These are phyloP conservation scores for Leptinotarsa juncta DNA, from an alignment of 2,888 invertebrate genomes.

Conservation along the genomic window DNA sequence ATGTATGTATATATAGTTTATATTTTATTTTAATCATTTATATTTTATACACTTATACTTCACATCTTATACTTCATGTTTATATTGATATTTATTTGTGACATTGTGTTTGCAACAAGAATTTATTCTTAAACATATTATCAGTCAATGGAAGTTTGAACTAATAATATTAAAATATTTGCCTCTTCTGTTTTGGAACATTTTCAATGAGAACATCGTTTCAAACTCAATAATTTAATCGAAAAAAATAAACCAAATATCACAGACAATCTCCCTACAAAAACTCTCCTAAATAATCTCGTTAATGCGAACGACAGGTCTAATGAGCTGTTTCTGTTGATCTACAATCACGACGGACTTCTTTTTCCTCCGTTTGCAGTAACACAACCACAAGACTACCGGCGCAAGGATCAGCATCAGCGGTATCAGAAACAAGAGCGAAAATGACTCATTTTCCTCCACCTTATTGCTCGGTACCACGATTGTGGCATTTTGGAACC, in stretches of 20 bases:
- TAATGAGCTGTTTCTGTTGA: conserved; percentile 49
- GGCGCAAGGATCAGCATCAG: conserved; percentile 58
- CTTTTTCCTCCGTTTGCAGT: conserved; percentile 56
- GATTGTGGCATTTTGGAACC: conserved; percentile 56
- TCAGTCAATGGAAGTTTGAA: too few relatives aligned
- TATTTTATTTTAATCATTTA: too few relatives aligned
- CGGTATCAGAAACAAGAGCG: conserved; percentile 60
- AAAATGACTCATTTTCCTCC: conserved; percentile 52
- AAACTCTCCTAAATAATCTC: conserved; percentile 37
- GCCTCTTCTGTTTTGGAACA: too few relatives aligned
- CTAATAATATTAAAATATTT: too few relatives aligned
- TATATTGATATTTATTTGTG: too few relatives aligned
- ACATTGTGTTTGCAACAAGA: too few relatives aligned
- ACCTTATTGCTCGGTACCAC: conserved; percentile 49
- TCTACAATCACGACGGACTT: conserved; percentile 39
- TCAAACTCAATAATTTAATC: conserved; percentile 24
- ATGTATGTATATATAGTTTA: too few relatives aligned
- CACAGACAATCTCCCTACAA: conserved; percentile 30
- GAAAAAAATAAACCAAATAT: conserved; percentile 18
- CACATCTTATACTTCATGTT: too few relatives aligned
- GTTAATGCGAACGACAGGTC: conserved; percentile 38
- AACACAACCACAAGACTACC: conserved; percentile 59
- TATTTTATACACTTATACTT: too few relatives aligned
- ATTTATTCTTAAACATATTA: too few relatives aligned
- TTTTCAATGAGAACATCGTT: neutral